Evolutionary conservation across 1,140 invertebrate species (phyloP).

Genomic region (Sminthurinus signatus): DNA sequence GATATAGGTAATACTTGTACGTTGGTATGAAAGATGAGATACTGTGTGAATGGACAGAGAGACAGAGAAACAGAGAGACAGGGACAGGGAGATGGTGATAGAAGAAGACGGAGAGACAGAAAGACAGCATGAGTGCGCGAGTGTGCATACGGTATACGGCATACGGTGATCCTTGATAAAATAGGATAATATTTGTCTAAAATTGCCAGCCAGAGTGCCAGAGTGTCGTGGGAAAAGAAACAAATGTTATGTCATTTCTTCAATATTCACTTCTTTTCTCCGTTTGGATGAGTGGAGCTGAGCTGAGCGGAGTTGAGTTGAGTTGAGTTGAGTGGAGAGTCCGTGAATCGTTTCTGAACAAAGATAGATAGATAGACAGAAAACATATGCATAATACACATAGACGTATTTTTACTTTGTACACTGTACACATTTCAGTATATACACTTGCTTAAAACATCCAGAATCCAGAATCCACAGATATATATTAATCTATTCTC

Average conservation of each 20-base stretch:
- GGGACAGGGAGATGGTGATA: not conserved
- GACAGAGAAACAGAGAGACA: too few relatives aligned
- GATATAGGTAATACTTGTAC: too few relatives aligned
- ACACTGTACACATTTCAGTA: too few relatives aligned
- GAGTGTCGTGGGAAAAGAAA: slow-evolving; percentile 21
- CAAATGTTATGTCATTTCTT: slow-evolving; percentile 23
- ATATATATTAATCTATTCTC: not conserved
- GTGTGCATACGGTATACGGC: not conserved
- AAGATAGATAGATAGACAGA: not conserved
- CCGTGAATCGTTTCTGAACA: not conserved
- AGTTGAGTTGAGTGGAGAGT: too few relatives aligned
- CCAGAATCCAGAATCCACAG: not conserved
- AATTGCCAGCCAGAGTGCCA: slow-evolving; percentile 18
- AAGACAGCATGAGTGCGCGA: not conserved
- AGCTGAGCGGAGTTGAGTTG: too few relatives aligned
- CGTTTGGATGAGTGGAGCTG: not conserved
- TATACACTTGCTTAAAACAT: not conserved
- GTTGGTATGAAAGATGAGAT: too few relatives aligned
- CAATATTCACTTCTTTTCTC: not conserved
- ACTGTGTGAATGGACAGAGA: too few relatives aligned
- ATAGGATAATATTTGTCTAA: slow-evolving; percentile 33
- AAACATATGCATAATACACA: too few relatives aligned
- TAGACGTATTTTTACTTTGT: too few relatives aligned
- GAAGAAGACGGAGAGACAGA: not conserved
- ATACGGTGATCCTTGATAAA: slow-evolving; percentile 20